Evolutionary conservation across 2,797 vertebrate genomes (phyloP).

Genomic region (Anniella stebbinsi): DNA sequence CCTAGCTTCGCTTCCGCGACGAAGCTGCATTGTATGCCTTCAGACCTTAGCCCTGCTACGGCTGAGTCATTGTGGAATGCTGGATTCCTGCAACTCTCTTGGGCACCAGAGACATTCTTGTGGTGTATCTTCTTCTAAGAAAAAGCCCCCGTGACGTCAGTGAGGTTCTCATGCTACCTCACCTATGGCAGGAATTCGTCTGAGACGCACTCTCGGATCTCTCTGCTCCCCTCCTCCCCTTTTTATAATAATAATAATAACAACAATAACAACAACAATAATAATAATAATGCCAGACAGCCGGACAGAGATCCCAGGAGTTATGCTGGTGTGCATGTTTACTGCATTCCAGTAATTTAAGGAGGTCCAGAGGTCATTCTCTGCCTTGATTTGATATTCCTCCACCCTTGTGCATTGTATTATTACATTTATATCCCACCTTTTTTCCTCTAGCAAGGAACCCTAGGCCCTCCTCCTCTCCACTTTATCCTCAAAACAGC

Average conservation of each 20-base stretch:
- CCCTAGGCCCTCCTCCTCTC: no score
- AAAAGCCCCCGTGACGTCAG: background rate
- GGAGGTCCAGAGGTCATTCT: background rate
- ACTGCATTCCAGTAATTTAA: background rate
- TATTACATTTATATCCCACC: background rate
- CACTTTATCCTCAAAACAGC: no score
- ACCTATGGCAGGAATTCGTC: background rate
- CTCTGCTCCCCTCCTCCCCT: background rate
- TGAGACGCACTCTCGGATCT: background rate
- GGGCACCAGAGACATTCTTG: background rate
- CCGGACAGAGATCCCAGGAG: background rate
- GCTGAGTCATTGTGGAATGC: background rate
- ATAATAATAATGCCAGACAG: background rate
- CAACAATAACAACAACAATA: no score
- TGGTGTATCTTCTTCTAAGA: background rate
- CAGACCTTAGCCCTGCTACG: no score
- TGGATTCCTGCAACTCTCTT: no score
- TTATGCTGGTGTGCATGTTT: background rate
- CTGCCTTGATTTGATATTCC: background rate
- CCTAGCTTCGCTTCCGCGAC: background rate
- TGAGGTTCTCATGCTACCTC: background rate
- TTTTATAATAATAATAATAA: background rate
- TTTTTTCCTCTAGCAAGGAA: no score
- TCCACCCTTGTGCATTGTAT: background rate
- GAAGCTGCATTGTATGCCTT: background rate